These are phyloP conservation scores for Papilio machaon DNA, from an alignment of 1,140 invertebrate genomes.

Conservation along the genomic window DNA sequence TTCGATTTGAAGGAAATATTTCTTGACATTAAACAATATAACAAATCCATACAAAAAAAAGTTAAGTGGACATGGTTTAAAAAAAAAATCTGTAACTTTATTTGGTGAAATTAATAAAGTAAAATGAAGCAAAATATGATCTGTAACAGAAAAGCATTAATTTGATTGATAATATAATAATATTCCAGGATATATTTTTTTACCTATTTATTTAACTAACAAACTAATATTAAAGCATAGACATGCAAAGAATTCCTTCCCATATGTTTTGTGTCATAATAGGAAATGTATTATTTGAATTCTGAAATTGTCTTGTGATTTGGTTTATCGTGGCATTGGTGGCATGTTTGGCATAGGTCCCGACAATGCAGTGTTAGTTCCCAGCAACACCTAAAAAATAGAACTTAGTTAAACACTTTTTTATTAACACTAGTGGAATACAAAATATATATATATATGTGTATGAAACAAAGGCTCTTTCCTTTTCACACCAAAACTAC, in stretches of 20 bases:
- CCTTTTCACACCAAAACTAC: too few species aligned
- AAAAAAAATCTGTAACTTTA: background rate
- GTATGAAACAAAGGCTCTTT: too few species aligned
- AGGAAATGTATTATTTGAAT: conserved; percentile 49
- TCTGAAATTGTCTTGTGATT: conserved; percentile 52
- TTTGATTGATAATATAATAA: conserved; percentile 30
- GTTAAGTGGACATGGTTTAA: conserved; percentile 3
- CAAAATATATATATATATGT: too few species aligned
- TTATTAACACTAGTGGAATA: too few species aligned
- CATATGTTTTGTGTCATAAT: conserved; percentile 43
- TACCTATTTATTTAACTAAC: conserved; percentile 61
- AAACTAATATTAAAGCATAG: conserved; percentile 63
- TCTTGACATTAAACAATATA: conserved; percentile 26
- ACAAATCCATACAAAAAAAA: conserved; percentile 30
- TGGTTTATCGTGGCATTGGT: conserved; percentile 80
- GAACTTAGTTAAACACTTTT: background rate
- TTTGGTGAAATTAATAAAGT: conserved; percentile 14
- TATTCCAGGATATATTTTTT: conserved; percentile 37
- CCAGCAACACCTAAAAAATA: conserved; percentile 81
- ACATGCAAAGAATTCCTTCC: conserved; percentile 46
- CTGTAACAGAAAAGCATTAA: conserved; percentile 18
- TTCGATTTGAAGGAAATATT: conserved; percentile 11
- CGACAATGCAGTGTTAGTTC: conserved; percentile 81
- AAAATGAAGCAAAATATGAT: conserved; percentile 17
- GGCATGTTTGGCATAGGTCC: conserved; percentile 80